Conservation (phyloP, 2,113 vertebrate genomes). For the Eleginops maclovinus region DNA sequence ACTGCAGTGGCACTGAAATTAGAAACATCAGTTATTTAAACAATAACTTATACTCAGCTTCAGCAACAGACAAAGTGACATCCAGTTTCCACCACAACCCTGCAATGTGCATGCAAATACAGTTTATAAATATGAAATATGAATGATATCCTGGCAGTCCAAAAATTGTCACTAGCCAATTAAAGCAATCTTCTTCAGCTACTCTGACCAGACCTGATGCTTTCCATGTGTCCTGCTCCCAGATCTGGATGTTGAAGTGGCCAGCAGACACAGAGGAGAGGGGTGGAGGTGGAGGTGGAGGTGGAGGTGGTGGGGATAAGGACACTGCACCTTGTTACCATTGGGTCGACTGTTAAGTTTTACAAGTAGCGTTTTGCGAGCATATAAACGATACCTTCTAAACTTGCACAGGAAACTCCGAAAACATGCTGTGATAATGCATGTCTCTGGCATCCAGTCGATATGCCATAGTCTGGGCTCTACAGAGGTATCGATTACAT, state of each 20-base stretch:
- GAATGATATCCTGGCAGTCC: not conserved
- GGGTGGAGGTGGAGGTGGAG: conserved; percentile 6
- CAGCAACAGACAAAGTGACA: not conserved
- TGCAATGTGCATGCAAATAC: not conserved
- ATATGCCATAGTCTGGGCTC: conserved; percentile 71
- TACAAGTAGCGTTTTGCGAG: conserved; percentile 84
- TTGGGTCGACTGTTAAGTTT: conserved; percentile 84
- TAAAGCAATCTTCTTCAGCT: conserved; percentile 22
- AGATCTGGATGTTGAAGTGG: conserved; percentile 52
- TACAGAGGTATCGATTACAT: conserved; percentile 78
- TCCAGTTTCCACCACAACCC: not conserved
- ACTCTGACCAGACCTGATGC: conserved; percentile 58
- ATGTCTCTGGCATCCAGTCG: conserved; percentile 78
- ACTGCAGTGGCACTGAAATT: not conserved
- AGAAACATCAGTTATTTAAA: not conserved
- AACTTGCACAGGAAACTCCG: conserved; percentile 81
- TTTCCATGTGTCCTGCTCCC: conserved; percentile 72
- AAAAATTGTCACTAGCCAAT: not conserved
- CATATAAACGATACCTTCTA: conserved; percentile 83
- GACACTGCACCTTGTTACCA: conserved; percentile 81
- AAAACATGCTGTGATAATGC: conserved; percentile 82
- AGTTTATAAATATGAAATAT: not conserved
- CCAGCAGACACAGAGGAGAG: conserved; percentile 53
- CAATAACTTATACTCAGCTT: conserved; percentile 2
- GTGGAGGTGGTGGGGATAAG: conserved; percentile 59